Evolutionary conservation across 1,140 invertebrate species (phyloP), one percentile per base, ranked within the genome.

Genomic region (Zaprionus camerounensis): DNA sequence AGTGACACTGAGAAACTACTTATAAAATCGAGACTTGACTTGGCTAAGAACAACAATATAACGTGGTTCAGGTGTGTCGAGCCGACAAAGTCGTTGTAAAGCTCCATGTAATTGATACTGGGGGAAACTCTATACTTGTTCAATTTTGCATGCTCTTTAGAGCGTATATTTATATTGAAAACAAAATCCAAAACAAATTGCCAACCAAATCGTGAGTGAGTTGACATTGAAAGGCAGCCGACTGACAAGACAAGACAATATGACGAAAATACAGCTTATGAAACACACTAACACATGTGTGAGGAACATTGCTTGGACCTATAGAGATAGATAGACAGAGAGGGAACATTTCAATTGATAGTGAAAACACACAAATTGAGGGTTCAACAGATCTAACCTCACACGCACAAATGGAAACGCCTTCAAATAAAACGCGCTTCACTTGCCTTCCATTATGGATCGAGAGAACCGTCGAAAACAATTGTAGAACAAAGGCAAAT

Each of bases 141-240:
- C 78, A 79, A 88, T 88, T 88, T 81, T 81, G 64, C 64, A 87
- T 76, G 85, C 84, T 90, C 73, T 88, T 88, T 88, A 84, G 71
- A 84, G 74, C 77, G 78, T 88, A 81, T 84, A 73, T 17, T 46
- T 81, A 81, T 84, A 81, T 85, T 63, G 22, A 78, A 80, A 74
- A 78, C 28, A 44, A 55, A 56, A 49, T 56, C 26, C 5, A 62
- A 69, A 53, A 81, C 84, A 88, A 88, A 88, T 88, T 90, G 85
- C 75, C 66, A 58, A 66, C 71, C 26, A 88, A 84, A 84, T 73
- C 84, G 84, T 88, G 84, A 84, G 57, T 75, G 58, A 68, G 58
- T 79, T 88, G 84, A 83, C 85, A 88, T 88, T 88, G 84, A 87
- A 88, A 87, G 70, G 31, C 20, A 34, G 44, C 68, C 57, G 68